Conservation (phyloP, 2,888 invertebrate species). For the Lamellibrachia satsuma region DNA sequence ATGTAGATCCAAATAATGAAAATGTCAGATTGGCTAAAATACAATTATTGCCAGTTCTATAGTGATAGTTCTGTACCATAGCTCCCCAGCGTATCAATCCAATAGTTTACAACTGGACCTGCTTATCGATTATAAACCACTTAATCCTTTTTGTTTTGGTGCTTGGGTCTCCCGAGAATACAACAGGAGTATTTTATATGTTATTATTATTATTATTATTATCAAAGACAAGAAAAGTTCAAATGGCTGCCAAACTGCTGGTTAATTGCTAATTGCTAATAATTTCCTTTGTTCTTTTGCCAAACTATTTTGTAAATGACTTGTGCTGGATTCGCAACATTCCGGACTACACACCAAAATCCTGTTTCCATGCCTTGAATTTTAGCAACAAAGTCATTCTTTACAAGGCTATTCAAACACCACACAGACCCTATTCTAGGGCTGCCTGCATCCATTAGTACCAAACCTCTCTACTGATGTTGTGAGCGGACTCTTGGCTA, state of each 20-base stretch:
- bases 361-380: background rate
- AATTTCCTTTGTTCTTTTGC: background rate
- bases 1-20: background rate
- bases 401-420: background rate
- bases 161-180: no score
- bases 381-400: background rate
- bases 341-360: background rate
- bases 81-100: no score
- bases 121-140: no score
- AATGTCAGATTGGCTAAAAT: background rate
- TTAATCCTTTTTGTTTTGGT: no score
- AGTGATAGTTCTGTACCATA: no score
- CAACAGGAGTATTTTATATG: no score
- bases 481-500: background rate
- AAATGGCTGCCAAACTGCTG: background rate
- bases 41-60: background rate
- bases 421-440: background rate
- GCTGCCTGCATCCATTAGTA: background rate
- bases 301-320: background rate
- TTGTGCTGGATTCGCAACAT: background rate
- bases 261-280: background rate
- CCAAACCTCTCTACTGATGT: background rate
- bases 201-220: no score
- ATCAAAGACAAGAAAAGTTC: background rate
- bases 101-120: no score